phyloP scores from a whole-genome alignment of 2,797 vertebrate genomes.

The Meriones psammophilus region DNA sequence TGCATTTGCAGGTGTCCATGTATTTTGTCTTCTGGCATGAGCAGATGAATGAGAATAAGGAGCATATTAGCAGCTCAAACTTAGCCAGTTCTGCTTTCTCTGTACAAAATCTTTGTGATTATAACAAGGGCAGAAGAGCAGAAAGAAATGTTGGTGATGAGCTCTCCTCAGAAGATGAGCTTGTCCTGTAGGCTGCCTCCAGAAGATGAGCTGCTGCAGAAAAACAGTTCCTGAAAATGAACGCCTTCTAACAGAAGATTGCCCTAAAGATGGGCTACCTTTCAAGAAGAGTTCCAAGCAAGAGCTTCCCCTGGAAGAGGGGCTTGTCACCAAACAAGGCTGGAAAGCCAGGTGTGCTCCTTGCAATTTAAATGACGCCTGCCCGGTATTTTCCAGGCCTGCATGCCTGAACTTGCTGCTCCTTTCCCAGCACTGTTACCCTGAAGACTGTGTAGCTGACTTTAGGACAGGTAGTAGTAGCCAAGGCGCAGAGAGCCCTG shows the following conservation, averaged over 20 bases:
- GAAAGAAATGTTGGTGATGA: not conserved
- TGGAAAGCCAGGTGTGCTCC: constrained; percentile 92
- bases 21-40: not conserved
- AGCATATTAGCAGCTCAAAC: not conserved
- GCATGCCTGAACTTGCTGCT: constrained; percentile 60
- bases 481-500: not conserved
- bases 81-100: not conserved
- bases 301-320: constrained; percentile 89
- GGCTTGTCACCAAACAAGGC: constrained; percentile 94
- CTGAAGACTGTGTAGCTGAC: no score
- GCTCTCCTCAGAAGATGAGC: not conserved
- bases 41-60: not conserved
- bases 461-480: no score
- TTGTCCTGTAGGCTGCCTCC: not conserved
- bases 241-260: not conserved
- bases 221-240: not conserved
- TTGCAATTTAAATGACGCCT: constrained; percentile 22
- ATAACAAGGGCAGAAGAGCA: not conserved
- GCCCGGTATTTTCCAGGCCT: constrained; percentile 85
- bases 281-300: not conserved
- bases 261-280: not conserved
- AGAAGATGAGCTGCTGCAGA: not conserved
- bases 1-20: not conserved
- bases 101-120: not conserved
- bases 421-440: not conserved